phyloP scores from a whole-genome alignment of 2,113 vertebrate species.

The Anhinga anhinga region DNA sequence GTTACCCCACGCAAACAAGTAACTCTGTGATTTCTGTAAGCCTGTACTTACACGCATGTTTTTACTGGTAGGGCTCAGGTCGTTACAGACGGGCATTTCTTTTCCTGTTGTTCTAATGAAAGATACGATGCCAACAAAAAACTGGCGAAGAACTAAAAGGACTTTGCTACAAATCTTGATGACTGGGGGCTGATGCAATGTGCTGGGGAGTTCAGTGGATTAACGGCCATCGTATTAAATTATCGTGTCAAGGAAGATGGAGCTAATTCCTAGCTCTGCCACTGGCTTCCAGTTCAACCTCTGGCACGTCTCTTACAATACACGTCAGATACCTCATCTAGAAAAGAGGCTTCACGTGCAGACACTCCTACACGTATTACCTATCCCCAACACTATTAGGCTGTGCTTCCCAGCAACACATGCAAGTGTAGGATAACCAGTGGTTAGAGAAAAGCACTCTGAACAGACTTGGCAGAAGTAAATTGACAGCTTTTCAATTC shows the following conservation, averaged over 20 bases:
- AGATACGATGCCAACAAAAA: not conserved
- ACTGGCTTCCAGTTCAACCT: not conserved
- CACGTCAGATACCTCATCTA: not conserved
- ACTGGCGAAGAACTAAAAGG: not conserved
- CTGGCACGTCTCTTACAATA: not conserved
- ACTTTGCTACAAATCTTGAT: not conserved
- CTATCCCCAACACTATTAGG: not conserved
- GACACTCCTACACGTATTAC: not conserved
- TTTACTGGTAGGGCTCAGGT: not conserved
- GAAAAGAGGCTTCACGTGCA: not conserved
- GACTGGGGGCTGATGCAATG: not conserved
- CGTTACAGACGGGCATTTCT: not conserved
- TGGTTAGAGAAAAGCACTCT: not conserved
- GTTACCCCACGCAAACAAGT: not conserved
- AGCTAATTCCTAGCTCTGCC: not conserved
- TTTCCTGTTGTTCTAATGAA: not conserved
- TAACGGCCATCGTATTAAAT: not conserved
- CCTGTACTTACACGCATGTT: fast-evolving
- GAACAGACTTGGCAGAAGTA: not conserved
- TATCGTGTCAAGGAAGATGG: not conserved
- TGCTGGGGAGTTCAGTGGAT: not conserved
- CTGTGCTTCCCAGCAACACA: not conserved
- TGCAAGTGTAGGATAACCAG: not conserved
- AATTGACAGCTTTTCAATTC: not conserved
- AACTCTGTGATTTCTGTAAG: not conserved